Evolutionary conservation across 2,888 invertebrate genomes (phyloP), one percentile per base, ranked within the genome.

Genomic region (Crepidodera aurea): DNA sequence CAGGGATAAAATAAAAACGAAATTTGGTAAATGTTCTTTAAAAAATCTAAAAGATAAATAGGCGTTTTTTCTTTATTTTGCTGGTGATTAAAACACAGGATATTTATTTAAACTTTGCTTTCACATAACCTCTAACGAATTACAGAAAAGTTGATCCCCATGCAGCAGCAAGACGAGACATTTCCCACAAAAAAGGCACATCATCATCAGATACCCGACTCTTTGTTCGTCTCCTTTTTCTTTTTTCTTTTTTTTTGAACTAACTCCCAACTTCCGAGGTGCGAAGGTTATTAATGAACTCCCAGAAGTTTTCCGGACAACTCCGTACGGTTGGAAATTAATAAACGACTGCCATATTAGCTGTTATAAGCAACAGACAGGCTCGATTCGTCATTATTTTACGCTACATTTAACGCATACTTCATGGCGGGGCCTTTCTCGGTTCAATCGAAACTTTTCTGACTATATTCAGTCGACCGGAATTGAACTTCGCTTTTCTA

Each of bases 351-450:
- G 77, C 57, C 77, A 75, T 81, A 82, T 81, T 82, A 82, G 81
- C 81, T 79, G 81, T 80, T 81, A 80, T 80, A 78, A 79, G 80
- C 79, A 81, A 80, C 79, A 81, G 81, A 81, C 81, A 81, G 81
- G 76, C 76, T 81, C 82, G 81, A 82, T 82, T 81, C 81, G 82
- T 82, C 82, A 82, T 82, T 82, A 82, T 82, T 82, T 82, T 81
- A 81, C 80, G 78, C 79, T 79, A 82, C 82, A 82, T 82, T 82
- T 79, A 80, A 77, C 81, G 77, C 81, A 82, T 82, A 82, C 81
- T 82, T 82, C 81, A 79, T 77, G 79, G 78, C 76, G 77, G 77
- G 79, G 79, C 78, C 78, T 75, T 57, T 55, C 22, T 34, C 29
- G 15, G 46, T 61, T 64, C 60, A 61, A 60, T 64, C 64, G 64